phyloP scores from a whole-genome alignment of 2,797 vertebrate species.

The Mionectes olivaceus region DNA sequence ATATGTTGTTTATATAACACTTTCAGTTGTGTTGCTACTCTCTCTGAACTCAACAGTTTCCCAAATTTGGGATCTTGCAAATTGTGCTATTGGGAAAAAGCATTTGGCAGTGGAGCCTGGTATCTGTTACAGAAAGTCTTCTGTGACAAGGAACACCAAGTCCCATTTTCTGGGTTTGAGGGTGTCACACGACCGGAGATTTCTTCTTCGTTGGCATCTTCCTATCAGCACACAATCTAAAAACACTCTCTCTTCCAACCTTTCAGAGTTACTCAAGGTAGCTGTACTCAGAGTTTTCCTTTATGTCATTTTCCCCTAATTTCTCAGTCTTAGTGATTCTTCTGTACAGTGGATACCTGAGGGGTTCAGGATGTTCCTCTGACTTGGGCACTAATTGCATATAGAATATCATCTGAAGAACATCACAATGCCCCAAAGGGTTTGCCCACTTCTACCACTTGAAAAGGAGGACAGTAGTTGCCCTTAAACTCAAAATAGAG shows the following conservation, averaged over 20 bases:
- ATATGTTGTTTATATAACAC: constrained; percentile 59
- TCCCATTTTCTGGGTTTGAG: background rate
- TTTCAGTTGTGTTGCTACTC: constrained; percentile 57
- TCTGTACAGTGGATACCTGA: background rate
- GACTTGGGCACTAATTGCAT: background rate
- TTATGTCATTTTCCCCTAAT: background rate
- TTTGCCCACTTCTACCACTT: background rate
- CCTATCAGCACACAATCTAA: background rate
- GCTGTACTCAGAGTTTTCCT: background rate
- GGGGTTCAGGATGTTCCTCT: background rate
- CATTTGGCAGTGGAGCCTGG: background rate
- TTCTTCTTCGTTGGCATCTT: background rate
- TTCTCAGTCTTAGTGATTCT: background rate
- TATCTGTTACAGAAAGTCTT: background rate
- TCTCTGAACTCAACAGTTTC: constrained; percentile 53
- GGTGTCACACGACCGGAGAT: background rate
- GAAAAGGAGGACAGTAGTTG: background rate
- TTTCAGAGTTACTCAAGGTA: background rate
- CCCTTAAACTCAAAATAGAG: background rate
- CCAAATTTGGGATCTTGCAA: constrained; percentile 42
- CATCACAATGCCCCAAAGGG: background rate
- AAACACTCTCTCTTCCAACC: background rate
- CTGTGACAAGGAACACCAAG: constrained; percentile 37
- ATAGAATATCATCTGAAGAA: background rate
- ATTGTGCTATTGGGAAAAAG: constrained; percentile 17